These are phyloP conservation scores for Phyto melanocephala DNA, from an alignment of 2,888 invertebrate genomes.

Conservation along the genomic window DNA sequence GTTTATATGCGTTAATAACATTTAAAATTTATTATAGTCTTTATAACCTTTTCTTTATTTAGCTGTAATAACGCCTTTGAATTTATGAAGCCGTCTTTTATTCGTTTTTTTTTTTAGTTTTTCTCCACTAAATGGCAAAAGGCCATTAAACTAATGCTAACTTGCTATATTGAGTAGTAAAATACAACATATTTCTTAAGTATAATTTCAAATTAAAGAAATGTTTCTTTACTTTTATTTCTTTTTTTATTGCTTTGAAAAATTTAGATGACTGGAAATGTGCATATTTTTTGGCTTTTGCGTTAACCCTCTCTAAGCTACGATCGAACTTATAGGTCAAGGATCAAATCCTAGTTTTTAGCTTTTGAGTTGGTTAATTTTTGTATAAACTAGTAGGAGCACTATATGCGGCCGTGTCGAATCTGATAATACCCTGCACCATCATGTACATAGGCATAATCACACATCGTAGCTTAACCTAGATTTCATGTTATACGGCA, in stretches of 20 bases:
- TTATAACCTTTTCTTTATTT: conserved; percentile 36
- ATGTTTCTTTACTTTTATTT: neutral
- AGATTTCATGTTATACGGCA: no score
- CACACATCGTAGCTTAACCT: no score
- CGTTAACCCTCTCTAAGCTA: neutral
- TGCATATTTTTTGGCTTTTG: neutral
- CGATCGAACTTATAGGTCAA: no score
- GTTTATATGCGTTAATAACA: conserved; percentile 41
- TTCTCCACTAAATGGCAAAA: neutral
- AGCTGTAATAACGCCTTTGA: conserved; percentile 33
- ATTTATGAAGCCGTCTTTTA: conserved; percentile 38
- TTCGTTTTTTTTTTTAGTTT: neutral
- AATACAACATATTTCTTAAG: neutral
- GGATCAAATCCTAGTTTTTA: no score
- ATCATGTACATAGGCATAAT: no score
- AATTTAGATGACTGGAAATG: no score
- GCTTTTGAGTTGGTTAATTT: no score
- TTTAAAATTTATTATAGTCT: conserved; percentile 51
- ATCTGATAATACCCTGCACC: no score
- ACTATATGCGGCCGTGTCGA: no score
- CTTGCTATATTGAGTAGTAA: neutral
- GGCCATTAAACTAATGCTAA: conserved; percentile 5
- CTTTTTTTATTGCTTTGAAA: neutral
- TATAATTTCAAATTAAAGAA: neutral
- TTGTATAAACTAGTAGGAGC: no score